Evolutionary conservation across 2,113 vertebrate species (phyloP), one percentile per base, ranked within the genome.

Genomic region (Nyctereutes procyonoides): DNA sequence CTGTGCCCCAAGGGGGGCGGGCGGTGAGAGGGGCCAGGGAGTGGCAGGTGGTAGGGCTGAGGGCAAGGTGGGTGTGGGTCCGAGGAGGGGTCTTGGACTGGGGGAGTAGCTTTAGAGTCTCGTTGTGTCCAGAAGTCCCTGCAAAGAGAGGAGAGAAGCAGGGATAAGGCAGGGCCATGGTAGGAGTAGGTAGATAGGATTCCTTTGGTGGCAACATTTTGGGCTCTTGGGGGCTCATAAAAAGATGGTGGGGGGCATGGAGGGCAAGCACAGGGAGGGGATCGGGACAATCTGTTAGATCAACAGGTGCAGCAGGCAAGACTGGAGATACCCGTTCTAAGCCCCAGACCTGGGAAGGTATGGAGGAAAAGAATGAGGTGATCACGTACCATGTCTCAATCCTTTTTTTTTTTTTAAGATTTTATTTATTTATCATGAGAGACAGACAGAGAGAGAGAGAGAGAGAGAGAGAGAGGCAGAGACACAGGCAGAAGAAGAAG

Each of bases 1-100:
- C 97, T 96, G 93, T 0, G 4, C 97, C 98, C 97, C 97, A 69
- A 88, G 32, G 55, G 73, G 96, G 97, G 94, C 19, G 8, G 97
- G 97, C 16, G 93, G 97, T 98, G 97, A 88, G 97, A 97, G 95
- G 90, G 95, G 97, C 97, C 97, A 84, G 97, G 90, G 88, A 95
- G 90, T 85, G 88, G 92, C 94, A 94, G 90, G 88, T 89, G 65
- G 94, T 67, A 93, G 90, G 76, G 71, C 22, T 96, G 76, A 71
- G 81, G 71, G 55, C 76, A 82, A 95, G 90, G n/a, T 15, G 96
- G 92, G 71, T 81, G 55, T 71, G 51, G 56, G 51, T 43, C 43
- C 43, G 43, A 48, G 48, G 53, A 28, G 51, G 53, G 55, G 63
- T 91, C 92, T 86, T 58, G 63, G 96, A 67, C 38, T 32, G 48